phyloP scores from a whole-genome alignment of 2,113 vertebrate genomes.

The Motacilla alba region DNA sequence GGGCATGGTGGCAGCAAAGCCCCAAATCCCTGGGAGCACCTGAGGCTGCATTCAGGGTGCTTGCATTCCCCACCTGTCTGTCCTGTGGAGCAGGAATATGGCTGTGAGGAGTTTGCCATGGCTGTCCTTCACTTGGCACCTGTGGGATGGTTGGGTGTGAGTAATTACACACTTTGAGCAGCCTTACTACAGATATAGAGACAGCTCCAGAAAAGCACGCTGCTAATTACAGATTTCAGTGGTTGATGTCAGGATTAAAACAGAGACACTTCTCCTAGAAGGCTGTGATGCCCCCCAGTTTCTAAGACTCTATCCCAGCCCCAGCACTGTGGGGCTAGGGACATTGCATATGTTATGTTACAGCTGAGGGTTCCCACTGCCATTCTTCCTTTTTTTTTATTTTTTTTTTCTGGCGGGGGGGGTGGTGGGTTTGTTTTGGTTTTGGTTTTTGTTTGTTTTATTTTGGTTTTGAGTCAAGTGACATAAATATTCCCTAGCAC shows the following conservation, averaged over 20 bases:
- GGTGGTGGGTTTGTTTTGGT: too few species aligned
- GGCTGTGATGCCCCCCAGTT: neutral
- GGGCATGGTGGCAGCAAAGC: neutral
- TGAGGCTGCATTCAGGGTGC: neutral
- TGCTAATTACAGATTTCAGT: neutral
- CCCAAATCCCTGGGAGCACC: neutral
- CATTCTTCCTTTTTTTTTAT: neutral
- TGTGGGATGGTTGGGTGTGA: fast-evolving
- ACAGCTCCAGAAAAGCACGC: neutral
- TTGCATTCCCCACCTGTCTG: neutral
- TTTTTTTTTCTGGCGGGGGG: neutral
- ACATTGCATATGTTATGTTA: neutral
- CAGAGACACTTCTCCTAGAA: neutral
- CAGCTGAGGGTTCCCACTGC: neutral
- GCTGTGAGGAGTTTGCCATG: neutral
- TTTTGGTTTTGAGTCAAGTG: neutral
- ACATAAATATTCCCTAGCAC: neutral
- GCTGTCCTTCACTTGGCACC: neutral
- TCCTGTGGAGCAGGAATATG: neutral
- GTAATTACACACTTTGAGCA: neutral
- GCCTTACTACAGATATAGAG: neutral
- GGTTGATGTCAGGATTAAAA: neutral
- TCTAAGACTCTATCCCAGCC: neutral
- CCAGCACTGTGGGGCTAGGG: neutral
- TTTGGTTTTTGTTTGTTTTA: neutral